Evolutionary conservation across 1,140 invertebrate species (phyloP), one percentile per base, ranked within the genome.

Genomic region (Drosophila seguyi): DNA sequence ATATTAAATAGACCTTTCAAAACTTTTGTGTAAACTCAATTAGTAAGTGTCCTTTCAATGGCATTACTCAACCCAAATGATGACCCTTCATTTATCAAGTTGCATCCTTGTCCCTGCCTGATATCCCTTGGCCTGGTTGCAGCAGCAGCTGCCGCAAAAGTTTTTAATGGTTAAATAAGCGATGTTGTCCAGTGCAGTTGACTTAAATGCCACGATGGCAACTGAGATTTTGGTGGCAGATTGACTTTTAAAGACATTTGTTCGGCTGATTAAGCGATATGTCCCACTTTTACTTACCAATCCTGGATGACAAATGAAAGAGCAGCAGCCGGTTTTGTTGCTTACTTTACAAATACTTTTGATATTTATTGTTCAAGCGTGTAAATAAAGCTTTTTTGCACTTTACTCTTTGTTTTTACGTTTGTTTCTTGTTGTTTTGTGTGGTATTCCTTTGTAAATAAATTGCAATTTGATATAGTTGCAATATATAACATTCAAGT

Each of bases 81-180:
- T 34, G 53, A 18, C 14, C 67, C 36, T 72, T 72, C 68, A 72
- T 72, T 72, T 72, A 72, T 72, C 68, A 72, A 72, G 67, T 72
- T 72, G 68, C 68, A 72, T 72, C 68, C 66, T 42, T 72, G 52
- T 41, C 41, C 66, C 29, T n/a, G 34, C n/a, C 25, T 44, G 36
- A 65, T 68, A 45, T 65, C n/a, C n/a, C 44, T 18, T 58, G 27
- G 53, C 41, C 29, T 48, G 45, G 48, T 20, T 75, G 77, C 78
- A 80, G 34, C 78, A 80, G 34, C 52, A 25, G 69, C 77, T 80
- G 78, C 58, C 38, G 47, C 72, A 68, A 57, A 80, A 80, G 58
- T 68, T 80, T 81, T 65, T 81, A 81, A 81, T 81, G 79, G 79
- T 81, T 76, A 76, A 81, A 80, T 80, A 80, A 80, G 58, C 71